Evolutionary conservation across 2,888 invertebrate species (phyloP).

Genomic region (Nineta flava): DNA sequence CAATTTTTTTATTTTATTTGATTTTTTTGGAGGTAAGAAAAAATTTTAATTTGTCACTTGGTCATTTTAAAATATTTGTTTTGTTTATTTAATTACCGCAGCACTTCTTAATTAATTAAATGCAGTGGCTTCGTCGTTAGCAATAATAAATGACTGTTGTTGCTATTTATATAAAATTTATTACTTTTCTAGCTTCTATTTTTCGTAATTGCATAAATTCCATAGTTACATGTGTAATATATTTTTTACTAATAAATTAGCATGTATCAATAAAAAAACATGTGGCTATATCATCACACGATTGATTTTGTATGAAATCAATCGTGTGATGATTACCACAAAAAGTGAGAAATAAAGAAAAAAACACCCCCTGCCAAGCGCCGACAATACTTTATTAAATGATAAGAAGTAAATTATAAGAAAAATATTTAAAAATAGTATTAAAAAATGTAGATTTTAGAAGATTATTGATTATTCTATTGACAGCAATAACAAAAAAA

Average conservation of each 20-base stretch:
- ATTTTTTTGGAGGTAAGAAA: background rate
- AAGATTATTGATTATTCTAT: background rate
- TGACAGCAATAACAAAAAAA: constrained; percentile 1
- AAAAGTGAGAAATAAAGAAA: too few relatives aligned
- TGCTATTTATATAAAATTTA: too few relatives aligned
- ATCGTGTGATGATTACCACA: too few relatives aligned
- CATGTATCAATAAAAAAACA: too few relatives aligned
- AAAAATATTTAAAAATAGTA: background rate
- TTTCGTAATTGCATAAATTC: background rate
- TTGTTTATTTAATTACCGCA: background rate
- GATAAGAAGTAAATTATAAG: background rate
- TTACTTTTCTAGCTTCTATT: too few relatives aligned
- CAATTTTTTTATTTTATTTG: too few relatives aligned
- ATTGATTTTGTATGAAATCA: too few relatives aligned
- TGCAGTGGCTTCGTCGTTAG: background rate
- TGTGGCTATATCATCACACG: too few relatives aligned
- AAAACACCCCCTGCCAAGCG: background rate
- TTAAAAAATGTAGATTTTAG: background rate
- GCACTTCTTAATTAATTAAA: background rate
- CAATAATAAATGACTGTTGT: too few relatives aligned
- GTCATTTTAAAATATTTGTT: background rate
- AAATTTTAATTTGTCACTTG: too few relatives aligned
- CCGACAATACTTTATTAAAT: constrained; percentile 2
- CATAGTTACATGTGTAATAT: background rate
- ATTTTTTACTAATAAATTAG: background rate